Base-by-base conservation (phyloP, 2,888 invertebrate species). In the Onchidella celtica region DNA sequence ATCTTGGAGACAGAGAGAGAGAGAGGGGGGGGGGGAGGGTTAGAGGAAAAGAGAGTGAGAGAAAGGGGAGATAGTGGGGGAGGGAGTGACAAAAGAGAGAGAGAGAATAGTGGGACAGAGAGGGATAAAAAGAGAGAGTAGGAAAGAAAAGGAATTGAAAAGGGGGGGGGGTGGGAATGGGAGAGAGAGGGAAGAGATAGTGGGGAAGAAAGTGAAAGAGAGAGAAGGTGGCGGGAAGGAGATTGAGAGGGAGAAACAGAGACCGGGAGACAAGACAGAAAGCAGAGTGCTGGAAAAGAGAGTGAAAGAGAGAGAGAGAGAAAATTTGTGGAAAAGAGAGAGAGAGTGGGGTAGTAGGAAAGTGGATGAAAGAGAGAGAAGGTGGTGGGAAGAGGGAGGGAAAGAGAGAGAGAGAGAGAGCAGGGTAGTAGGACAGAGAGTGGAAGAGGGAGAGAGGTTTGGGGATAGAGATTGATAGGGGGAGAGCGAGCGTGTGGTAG, bases 1-100 rank as follows among this genome's bases (percentile, higher is more conserved):
- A 36, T n/a, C n/a, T 21, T 34, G 32, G 14, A 29, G 29, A 21
- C 17, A 32, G n/a, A 27, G 36, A 68, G 6, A 68, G 3, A 32
- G 68, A 68, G 68, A 36, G 68, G 17, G 68, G 36, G 36, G 24
- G 68, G 27, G 32, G 47, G 70, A 70, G 70, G 47, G 70, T 47
- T n/a, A 55, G 70, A 47, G 70, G 47, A 55, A 17, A 55, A 70
- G n/a, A 47, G 47, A 70, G 47, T 24, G 70, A 27, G 47, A 27
- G n/a, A n/a, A n/a, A n/a, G n/a, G n/a, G n/a, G n/a, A n/a, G n/a
- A n/a, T n/a, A n/a, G n/a, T n/a, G n/a, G n/a, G n/a, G n/a, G n/a
- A n/a, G n/a, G n/a, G n/a, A n/a, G n/a, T n/a, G n/a, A n/a, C n/a
- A n/a, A n/a, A n/a, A n/a, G n/a, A n/a, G n/a, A n/a, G n/a, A n/a